These are phyloP conservation scores for Kryptolebias ocellatus DNA, from an alignment of 2,797 vertebrate species.

Conservation along the genomic window DNA sequence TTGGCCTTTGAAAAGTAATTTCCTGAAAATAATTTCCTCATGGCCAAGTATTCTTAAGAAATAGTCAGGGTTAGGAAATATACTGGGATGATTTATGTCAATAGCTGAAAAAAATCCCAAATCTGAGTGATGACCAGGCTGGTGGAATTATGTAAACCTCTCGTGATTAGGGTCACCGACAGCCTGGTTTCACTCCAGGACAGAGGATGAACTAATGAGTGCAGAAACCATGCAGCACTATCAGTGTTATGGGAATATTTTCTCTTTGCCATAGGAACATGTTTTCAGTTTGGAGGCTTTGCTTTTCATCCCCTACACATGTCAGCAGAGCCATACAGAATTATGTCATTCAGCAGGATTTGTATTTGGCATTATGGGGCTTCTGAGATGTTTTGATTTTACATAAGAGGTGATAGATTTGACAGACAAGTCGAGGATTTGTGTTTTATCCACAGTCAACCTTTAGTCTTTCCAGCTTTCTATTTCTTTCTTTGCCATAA, in stretches of 20 bases:
- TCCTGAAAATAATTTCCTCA: not conserved
- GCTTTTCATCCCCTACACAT: slow-evolving; percentile 63
- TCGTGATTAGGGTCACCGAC: slow-evolving; percentile 66
- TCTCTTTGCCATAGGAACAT: slow-evolving; percentile 45
- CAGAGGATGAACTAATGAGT: slow-evolving; percentile 45
- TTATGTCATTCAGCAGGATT: slow-evolving; percentile 64
- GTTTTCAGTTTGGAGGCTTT: slow-evolving; percentile 51
- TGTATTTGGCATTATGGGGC: slow-evolving; percentile 23
- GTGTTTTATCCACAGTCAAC: slow-evolving; percentile 33
- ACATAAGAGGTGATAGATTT: slow-evolving; percentile 56
- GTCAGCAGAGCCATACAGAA: slow-evolving; percentile 56
- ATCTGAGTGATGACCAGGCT: slow-evolving; percentile 59
- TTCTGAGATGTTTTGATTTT: slow-evolving; percentile 50
- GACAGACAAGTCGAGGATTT: slow-evolving; percentile 51
- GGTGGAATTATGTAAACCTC: slow-evolving; percentile 76
- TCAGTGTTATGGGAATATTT: slow-evolving; percentile 39
- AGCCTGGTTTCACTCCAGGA: slow-evolving; percentile 48
- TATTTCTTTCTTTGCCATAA: slow-evolving; percentile 2
- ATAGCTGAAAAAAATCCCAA: slow-evolving; percentile 26
- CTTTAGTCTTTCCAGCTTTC: slow-evolving; percentile 15
- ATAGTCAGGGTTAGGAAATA: slow-evolving; percentile 7
- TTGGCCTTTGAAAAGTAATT: not conserved
- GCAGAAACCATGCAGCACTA: slow-evolving; percentile 40
- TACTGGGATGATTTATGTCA: slow-evolving; percentile 12
- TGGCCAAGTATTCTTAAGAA: not conserved